phyloP scores from a whole-genome alignment of 2,113 vertebrate genomes.

The Gallinago jamesoni region DNA sequence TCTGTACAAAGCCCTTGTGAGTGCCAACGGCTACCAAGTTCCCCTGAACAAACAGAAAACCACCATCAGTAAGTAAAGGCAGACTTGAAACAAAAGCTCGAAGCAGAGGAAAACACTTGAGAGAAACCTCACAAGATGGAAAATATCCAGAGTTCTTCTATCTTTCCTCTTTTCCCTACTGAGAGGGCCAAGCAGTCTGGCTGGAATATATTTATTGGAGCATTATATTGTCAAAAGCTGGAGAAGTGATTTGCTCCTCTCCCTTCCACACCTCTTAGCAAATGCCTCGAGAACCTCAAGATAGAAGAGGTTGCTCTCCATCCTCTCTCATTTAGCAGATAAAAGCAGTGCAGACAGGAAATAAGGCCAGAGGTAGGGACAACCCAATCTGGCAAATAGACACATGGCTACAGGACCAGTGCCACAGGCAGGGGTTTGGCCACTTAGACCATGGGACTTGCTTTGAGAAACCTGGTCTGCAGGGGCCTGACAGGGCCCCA shows the following conservation, averaged over 20 bases:
- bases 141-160: not conserved
- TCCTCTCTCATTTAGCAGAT: not conserved
- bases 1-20: constrained; percentile 98
- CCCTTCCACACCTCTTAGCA: not conserved
- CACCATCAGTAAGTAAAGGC: not conserved
- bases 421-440: not conserved
- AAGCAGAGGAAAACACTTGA: not conserved
- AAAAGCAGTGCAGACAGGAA: not conserved
- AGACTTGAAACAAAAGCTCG: not conserved
- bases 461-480: not conserved
- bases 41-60: constrained; percentile 77
- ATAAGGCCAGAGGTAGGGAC: not conserved
- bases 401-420: not conserved
- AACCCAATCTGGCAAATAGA: not conserved
- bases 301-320: not conserved
- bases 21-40: constrained; percentile 96
- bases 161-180: not conserved
- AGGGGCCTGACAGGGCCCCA: not conserved
- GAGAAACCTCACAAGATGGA: not conserved
- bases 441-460: not conserved
- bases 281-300: not conserved
- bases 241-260: not conserved
- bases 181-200: not conserved
- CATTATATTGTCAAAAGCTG: not conserved
- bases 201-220: not conserved